Evolutionary conservation across 2,797 vertebrate species (phyloP).

Genomic region (Glyptemys insculpta): DNA sequence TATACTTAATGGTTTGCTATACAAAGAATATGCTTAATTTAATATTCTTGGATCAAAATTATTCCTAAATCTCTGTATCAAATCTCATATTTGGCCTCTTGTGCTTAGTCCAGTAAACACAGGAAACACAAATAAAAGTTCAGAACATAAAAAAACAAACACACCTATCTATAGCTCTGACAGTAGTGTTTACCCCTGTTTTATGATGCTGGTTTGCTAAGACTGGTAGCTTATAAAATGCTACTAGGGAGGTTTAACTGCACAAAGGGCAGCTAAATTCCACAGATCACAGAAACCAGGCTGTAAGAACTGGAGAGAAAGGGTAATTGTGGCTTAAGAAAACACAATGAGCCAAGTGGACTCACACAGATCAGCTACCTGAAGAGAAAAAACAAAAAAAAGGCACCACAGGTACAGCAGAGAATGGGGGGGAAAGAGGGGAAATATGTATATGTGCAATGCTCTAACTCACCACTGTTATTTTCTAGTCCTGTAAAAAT

Average conservation of each 20-base stretch:
- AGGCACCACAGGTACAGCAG: background rate
- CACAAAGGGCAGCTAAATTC: background rate
- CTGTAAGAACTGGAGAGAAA: background rate
- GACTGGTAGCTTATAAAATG: background rate
- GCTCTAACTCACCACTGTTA: background rate
- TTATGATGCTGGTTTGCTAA: constrained; percentile 12
- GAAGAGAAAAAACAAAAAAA: background rate
- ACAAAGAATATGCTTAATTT: constrained; percentile 65
- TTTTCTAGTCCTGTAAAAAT: background rate
- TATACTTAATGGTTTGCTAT: constrained; percentile 44
- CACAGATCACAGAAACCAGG: background rate
- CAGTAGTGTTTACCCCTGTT: background rate
- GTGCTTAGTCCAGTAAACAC: background rate
- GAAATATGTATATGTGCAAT: background rate
- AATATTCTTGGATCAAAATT: constrained; percentile 40
- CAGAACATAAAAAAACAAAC: background rate
- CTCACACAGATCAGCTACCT: background rate
- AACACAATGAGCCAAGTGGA: background rate
- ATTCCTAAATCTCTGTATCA: constrained; percentile 50
- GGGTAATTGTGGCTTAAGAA: background rate
- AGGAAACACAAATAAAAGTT: background rate
- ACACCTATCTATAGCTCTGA: background rate
- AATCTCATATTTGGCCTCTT: constrained; percentile 9
- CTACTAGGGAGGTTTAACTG: background rate
- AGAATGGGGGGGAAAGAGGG: background rate